Conservation (phyloP, 2,888 invertebrate genomes). For the Leptopilina myrica region DNA sequence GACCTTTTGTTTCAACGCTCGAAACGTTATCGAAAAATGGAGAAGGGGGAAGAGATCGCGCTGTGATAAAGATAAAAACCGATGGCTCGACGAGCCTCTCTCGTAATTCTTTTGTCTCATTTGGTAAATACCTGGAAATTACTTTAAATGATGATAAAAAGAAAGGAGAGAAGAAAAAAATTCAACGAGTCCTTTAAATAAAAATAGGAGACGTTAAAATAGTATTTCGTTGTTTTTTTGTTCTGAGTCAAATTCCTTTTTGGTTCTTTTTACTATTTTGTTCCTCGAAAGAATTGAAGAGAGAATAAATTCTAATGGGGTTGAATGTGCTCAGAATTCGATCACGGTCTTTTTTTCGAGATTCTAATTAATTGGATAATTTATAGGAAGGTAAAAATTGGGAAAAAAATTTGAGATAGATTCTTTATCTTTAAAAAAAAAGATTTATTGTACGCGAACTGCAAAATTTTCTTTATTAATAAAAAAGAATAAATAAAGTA, state of each 20-base stretch:
- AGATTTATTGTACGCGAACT: too few species aligned
- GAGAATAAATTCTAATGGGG: too few species aligned
- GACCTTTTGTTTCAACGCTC: constrained; percentile 45
- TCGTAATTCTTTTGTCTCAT: constrained; percentile 19
- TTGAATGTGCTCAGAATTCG: too few species aligned
- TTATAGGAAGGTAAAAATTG: too few species aligned
- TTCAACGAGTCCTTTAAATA: neutral
- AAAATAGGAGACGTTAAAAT: neutral
- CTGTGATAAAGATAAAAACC: constrained; percentile 48
- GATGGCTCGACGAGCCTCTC: constrained; percentile 49
- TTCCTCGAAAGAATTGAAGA: too few species aligned
- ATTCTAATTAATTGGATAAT: too few species aligned
- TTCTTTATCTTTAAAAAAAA: too few species aligned
- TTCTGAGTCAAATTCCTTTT: neutral
- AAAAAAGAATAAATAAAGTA: too few species aligned
- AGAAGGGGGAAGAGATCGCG: constrained; percentile 24
- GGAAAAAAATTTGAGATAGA: too few species aligned
- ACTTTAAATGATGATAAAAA: neutral
- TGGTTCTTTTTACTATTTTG: too few species aligned
- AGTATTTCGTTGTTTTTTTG: neutral
- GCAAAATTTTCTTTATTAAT: too few species aligned
- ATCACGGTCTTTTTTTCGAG: too few species aligned
- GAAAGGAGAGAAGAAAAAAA: neutral
- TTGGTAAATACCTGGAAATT: constrained; percentile 15
- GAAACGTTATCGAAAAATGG: constrained; percentile 47